These are phyloP conservation scores for Mirza zaza DNA, from an alignment of 2,113 vertebrate genomes.

Conservation along the genomic window DNA sequence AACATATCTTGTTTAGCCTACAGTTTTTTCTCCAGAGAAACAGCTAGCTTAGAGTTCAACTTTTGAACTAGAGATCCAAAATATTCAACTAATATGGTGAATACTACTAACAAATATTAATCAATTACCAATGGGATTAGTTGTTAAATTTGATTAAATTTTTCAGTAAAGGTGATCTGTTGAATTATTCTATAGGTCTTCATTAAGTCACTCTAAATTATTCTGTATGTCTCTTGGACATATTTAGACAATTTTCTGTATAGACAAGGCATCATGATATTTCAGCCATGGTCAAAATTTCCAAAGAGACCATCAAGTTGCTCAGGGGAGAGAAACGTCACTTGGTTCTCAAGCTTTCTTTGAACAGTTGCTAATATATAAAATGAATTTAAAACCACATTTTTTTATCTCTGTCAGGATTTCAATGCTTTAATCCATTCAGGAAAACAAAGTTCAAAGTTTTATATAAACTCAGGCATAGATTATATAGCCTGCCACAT, in stretches of 20 bases:
- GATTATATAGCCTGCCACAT: background rate
- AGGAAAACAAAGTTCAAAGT: constrained; percentile 66
- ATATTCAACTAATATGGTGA: background rate
- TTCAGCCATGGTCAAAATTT: constrained; percentile 26
- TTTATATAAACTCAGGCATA: constrained; percentile 10
- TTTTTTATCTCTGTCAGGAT: constrained; percentile 52
- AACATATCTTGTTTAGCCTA: background rate
- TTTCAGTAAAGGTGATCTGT: background rate
- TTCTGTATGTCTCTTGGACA: background rate
- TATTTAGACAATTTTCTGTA: background rate
- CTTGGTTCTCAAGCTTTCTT: constrained; percentile 57
- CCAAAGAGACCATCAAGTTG: background rate
- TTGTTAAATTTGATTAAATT: background rate
- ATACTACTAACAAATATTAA: background rate
- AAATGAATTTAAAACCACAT: constrained; percentile 37
- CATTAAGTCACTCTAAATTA: background rate
- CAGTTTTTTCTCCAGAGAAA: background rate
- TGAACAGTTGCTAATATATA: background rate
- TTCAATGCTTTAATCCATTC: constrained; percentile 62
- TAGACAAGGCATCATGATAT: background rate
- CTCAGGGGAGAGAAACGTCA: background rate
- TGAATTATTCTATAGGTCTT: constrained; percentile 1
- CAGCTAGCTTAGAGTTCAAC: constrained; percentile 39
- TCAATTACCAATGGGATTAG: background rate
- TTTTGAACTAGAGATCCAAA: background rate